phyloP scores from a whole-genome alignment of 2,113 vertebrate genomes.

The Perca schrenkii region DNA sequence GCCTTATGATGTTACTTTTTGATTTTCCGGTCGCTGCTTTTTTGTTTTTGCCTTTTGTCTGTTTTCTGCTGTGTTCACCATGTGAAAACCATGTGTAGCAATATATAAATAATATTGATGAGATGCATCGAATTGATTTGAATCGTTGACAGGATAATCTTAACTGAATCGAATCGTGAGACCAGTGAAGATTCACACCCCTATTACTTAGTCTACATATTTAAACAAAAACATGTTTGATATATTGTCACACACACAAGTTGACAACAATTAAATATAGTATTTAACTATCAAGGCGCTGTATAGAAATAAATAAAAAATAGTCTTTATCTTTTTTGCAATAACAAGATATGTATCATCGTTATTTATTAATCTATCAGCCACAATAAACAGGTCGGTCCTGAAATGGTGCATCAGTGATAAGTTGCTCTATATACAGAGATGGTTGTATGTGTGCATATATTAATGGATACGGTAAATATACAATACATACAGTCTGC shows the following conservation, averaged over 20 bases:
- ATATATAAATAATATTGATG: too few species aligned
- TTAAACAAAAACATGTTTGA: not conserved
- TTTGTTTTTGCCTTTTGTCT: too few species aligned
- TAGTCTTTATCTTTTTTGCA: not conserved
- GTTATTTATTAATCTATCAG: not conserved
- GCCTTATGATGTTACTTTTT: too few species aligned
- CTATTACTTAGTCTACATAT: not conserved
- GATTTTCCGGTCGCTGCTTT: too few species aligned
- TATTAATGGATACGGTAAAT: not conserved
- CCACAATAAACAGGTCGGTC: not conserved
- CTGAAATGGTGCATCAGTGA: too few species aligned
- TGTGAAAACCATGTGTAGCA: too few species aligned
- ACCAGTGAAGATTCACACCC: too few species aligned
- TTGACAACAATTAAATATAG: not conserved
- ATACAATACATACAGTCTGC: not conserved
- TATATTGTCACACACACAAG: not conserved
- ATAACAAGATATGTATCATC: fast-evolving
- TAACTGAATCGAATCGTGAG: too few species aligned
- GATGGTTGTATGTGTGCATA: not conserved
- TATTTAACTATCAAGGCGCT: not conserved
- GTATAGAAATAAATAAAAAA: not conserved
- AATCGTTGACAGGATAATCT: too few species aligned
- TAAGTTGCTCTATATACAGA: not conserved
- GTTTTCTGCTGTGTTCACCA: too few species aligned
- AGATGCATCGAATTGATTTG: too few species aligned